Base-by-base conservation (phyloP, 2,113 vertebrate species). In the Phyllostomus discolor region DNA sequence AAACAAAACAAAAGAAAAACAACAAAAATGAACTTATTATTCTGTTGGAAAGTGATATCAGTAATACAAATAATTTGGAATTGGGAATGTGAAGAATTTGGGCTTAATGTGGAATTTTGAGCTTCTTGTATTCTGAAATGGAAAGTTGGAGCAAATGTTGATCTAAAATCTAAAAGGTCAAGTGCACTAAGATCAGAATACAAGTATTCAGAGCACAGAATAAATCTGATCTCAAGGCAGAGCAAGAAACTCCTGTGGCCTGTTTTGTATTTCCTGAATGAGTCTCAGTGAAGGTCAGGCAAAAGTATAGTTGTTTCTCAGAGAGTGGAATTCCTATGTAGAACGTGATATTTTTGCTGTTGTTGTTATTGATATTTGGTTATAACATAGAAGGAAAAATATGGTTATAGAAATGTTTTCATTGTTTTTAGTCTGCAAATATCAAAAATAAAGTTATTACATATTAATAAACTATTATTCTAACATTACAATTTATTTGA, bases 71-170 rank as follows among this genome's bases (percentile, higher is more conserved):
- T 73, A 46, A 67, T 66, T 91, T 31, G 19, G 16, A 67, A 50
- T 82, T 31, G 52, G n/a, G 20, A 8, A 28, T 76, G n/a, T 75
- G 62, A 88, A 89, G 43, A 85, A 85, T 59, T 17, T 70, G 31
- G 28, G 43, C 31, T 93, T 38, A 62, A 11, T 43, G 5, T 67
- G 31, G 57, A 52, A 28, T 89, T 70, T 66, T 93, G 41, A 92
- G n/a, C 11, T 82, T 87, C 26, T 83, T 43, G 7, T 88, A 50
- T 89, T 85, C 41, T 91, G 64, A 57, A 80, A 85, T 93, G 33
- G n/a, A 86, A 93, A 91, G 72, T 43, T 66, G 59, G 33, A 96
- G 46, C 54, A 80, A 93, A 82, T 54, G 62, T 89, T 97, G 78
- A 70, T 88, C 70, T 81, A 70, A 64, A 66, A 90, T 88, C 19